A percentile compares a stretch with the other conserved stretches of the same genome.
phyloP scores from a whole-genome alignment of 2,797 vertebrate genomes.

The Adrianichthys oophorus region DNA sequence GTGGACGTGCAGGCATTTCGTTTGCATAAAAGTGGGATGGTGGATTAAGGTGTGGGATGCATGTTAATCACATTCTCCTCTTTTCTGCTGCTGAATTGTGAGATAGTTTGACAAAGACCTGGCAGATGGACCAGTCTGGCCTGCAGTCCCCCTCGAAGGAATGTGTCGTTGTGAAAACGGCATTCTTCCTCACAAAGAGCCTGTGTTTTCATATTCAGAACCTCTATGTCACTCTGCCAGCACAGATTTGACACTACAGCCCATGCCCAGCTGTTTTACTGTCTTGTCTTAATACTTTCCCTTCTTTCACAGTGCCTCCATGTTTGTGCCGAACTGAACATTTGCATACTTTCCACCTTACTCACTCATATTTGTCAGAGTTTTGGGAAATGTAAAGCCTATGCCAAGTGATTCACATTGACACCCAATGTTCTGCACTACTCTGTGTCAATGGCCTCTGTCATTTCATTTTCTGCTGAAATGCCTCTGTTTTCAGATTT shows the following conservation, averaged over 20 bases:
- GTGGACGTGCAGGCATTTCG: constrained; percentile 48
- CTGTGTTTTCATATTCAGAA: constrained; percentile 71
- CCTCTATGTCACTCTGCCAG: constrained; percentile 49
- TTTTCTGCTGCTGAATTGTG: constrained; percentile 51
- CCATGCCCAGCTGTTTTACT: constrained; percentile 51
- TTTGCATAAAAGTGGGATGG: constrained; percentile 46
- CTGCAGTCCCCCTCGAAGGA: constrained; percentile 68
- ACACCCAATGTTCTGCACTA: constrained; percentile 33
- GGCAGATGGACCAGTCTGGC: constrained; percentile 74
- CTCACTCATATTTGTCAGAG: constrained; percentile 58
- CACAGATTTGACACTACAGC: constrained; percentile 51
- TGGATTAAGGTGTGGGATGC: constrained; percentile 68
- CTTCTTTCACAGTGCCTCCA: constrained; percentile 42
- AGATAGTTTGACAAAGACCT: constrained; percentile 77
- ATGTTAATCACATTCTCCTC: constrained; percentile 73
- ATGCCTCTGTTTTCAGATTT: constrained; percentile 26
- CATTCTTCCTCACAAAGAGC: constrained; percentile 81
- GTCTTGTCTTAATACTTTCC: constrained; percentile 30
- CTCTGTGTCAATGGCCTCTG: constrained; percentile 38
- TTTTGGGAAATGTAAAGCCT: constrained; percentile 58
- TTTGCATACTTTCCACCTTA: constrained; percentile 68
- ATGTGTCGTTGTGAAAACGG: constrained; percentile 78
- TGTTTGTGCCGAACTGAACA: constrained; percentile 58
- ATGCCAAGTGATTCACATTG: constrained; percentile 58
- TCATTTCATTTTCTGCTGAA: constrained; percentile 15